Conservation (phyloP, 1,140 invertebrate genomes). For the Drosophila nikananu region DNA sequence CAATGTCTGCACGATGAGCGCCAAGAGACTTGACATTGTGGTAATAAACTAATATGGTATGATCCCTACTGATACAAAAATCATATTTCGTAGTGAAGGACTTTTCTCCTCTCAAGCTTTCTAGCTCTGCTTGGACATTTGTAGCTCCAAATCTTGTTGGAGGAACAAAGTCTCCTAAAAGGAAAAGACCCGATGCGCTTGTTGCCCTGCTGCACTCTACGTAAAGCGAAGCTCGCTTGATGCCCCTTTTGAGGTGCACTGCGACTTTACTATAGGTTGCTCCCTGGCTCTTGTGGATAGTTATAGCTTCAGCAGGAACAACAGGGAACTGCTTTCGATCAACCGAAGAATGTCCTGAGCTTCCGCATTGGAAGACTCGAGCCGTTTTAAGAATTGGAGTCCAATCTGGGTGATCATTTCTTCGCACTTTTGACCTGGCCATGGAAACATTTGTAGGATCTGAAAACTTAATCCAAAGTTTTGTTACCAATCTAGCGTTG, state of each 20-base stretch:
- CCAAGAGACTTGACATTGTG: background rate
- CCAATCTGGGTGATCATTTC: no score
- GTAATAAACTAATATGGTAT: background rate
- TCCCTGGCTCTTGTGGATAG: no score
- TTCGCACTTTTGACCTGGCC: no score
- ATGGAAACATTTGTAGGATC: no score
- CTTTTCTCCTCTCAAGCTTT: background rate
- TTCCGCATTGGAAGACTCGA: background rate
- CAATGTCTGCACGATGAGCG: background rate
- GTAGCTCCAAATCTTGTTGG: slow-evolving; percentile 1
- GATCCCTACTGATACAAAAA: background rate
- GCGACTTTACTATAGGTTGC: no score
- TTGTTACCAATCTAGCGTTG: background rate
- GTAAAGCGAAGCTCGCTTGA: background rate
- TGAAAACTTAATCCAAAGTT: background rate
- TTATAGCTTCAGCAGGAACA: no score
- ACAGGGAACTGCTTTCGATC: no score
- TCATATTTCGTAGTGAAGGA: background rate
- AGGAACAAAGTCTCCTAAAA: no score
- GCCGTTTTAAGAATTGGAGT: background rate
- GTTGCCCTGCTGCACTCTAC: background rate
- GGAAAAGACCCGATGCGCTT: background rate
- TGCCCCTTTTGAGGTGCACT: background rate
- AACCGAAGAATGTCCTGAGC: background rate
- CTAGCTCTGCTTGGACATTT: background rate